phyloP scores from a whole-genome alignment of 2,888 invertebrate species.

The Melinopterus prodromus region DNA sequence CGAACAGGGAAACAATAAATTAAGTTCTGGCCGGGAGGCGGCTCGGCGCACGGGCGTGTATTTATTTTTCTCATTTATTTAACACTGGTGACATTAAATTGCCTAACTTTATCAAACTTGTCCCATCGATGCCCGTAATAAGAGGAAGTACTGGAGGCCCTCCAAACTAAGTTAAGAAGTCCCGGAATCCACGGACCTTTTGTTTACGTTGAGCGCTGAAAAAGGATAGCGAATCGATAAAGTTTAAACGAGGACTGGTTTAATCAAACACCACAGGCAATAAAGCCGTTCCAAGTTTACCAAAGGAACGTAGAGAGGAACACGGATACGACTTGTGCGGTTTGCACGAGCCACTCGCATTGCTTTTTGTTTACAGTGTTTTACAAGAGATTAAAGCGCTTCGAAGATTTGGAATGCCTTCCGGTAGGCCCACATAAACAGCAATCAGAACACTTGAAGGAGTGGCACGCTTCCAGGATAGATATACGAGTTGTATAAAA shows the following conservation, averaged over 20 bases:
- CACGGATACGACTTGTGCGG: background rate
- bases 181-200: background rate
- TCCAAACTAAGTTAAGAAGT: conserved; percentile 4
- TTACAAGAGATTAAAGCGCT: background rate
- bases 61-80: conserved; percentile 4
- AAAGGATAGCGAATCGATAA: background rate
- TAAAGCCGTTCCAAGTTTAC: background rate
- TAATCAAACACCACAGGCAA: background rate
- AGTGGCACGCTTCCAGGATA: no score
- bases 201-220: background rate
- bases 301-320: background rate
- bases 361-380: background rate
- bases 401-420: no score
- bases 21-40: background rate
- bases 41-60: background rate
- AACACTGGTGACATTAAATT: conserved; percentile 4
- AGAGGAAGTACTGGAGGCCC: background rate
- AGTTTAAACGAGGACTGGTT: background rate
- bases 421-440: no score
- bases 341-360: background rate
- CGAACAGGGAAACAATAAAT: conserved; percentile 4
- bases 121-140: background rate
- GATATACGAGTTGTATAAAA: no score
- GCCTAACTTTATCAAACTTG: conserved; percentile 4
- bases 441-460: no score